Percentiles rank a stretch among this genome's conserved stretches.
Evolutionary conservation across 2,797 vertebrate species (phyloP).

Genomic region (Rhabdophis nuchalis): DNA sequence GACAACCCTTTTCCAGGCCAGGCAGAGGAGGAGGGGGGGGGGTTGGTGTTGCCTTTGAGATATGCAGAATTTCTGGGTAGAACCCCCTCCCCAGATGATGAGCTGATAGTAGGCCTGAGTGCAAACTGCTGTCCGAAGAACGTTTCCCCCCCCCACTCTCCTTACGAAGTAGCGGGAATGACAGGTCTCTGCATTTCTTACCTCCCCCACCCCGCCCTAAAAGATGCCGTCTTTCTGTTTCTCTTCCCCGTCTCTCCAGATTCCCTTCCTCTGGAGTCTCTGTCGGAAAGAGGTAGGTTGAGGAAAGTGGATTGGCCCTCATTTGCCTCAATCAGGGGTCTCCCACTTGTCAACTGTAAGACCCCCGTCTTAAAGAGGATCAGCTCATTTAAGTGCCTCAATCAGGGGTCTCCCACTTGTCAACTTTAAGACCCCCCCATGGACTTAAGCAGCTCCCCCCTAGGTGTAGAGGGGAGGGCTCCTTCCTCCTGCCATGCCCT

Average conservation of each 20-base stretch:
- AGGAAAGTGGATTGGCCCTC: neutral
- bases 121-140: neutral
- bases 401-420: neutral
- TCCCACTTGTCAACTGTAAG: neutral
- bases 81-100: neutral
- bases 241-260: neutral
- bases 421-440: neutral
- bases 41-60: neutral
- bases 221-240: neutral
- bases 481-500: neutral
- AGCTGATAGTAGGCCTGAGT: neutral
- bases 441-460: neutral
- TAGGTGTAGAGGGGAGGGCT: neutral
- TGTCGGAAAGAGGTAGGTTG: neutral
- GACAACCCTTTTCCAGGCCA: neutral
- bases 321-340: neutral
- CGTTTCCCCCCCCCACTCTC: neutral
- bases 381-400: neutral
- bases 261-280: neutral
- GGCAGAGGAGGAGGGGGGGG: fast-evolving
- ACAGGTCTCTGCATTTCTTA: neutral
- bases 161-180: neutral
- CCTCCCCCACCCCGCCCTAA: neutral
- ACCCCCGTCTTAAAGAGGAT: no score
- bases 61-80: neutral